Conservation (phyloP, 2,113 vertebrate species). For the Poeciliopsis prolifica region DNA sequence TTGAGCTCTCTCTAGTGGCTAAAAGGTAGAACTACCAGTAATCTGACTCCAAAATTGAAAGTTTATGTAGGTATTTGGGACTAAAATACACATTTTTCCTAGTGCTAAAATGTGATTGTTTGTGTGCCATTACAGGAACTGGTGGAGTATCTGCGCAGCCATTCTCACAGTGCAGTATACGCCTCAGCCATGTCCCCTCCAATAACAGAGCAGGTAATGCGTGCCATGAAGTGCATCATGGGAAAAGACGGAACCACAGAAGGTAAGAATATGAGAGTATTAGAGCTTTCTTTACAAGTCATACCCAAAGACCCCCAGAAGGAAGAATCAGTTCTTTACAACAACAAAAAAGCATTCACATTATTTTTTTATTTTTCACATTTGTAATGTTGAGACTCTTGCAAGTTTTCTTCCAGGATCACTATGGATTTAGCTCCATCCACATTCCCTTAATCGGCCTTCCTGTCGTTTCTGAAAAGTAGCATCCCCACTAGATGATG, state of each 20-base stretch:
- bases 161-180: constrained; percentile 90
- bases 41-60: background rate
- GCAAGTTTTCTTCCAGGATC: too few species aligned
- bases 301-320: background rate
- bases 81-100: background rate
- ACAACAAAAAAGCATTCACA: background rate
- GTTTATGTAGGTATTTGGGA: background rate
- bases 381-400: background rate
- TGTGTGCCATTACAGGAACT: constrained; percentile 79
- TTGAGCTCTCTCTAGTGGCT: constrained; percentile 59
- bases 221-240: constrained; percentile 88
- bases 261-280: constrained; percentile 79
- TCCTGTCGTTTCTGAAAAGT: background rate
- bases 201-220: constrained; percentile 86
- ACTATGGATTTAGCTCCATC: too few species aligned
- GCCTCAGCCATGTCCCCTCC: constrained; percentile 87
- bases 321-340: background rate
- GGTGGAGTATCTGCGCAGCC: constrained; percentile 87
- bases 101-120: background rate
- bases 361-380: background rate
- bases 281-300: background rate
- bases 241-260: constrained; percentile 84
- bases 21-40: constrained; percentile 35
- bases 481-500: background rate
- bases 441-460: background rate